These are phyloP conservation scores for Mallotus villosus DNA, from an alignment of 2,797 vertebrate genomes.

Conservation along the genomic window DNA sequence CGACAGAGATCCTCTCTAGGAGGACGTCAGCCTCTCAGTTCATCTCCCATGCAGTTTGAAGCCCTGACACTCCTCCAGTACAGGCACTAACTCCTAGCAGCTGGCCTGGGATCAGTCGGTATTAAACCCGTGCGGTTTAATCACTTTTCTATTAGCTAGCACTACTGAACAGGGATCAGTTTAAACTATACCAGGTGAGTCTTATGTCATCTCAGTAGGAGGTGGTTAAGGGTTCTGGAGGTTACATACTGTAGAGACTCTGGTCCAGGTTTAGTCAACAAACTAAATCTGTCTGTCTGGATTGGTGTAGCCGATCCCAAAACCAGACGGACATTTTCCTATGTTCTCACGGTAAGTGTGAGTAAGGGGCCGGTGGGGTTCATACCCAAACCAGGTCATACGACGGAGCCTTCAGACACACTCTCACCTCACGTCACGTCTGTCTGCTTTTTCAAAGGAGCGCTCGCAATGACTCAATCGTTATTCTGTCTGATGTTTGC, in stretches of 20 bases:
- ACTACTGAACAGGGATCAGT: not conserved
- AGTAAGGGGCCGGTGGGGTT: not conserved
- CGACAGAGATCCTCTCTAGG: not conserved
- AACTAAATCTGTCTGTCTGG: not conserved
- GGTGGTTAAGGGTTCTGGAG: not conserved
- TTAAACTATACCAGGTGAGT: conserved; percentile 8
- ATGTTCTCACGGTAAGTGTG: not conserved
- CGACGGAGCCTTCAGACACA: conserved; percentile 19
- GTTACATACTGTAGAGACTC: no score
- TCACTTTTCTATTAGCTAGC: not conserved
- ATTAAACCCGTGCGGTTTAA: conserved; percentile 17
- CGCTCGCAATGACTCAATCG: conserved; percentile 1
- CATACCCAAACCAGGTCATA: not conserved
- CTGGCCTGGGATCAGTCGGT: not conserved
- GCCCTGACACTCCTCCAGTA: not conserved
- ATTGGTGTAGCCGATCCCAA: conserved; percentile 27
- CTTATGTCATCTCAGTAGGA: conserved; percentile 6
- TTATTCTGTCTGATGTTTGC: conserved; percentile 1
- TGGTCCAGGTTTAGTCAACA: conserved; percentile 17
- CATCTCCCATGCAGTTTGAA: conserved; percentile 1
- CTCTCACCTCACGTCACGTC: conserved; percentile 5
- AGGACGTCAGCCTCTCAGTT: not conserved
- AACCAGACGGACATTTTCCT: conserved; percentile 27
- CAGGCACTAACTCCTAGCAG: not conserved
- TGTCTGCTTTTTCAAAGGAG: conserved; percentile 9